Percentiles rank a stretch among this genome's conserved stretches.
Evolutionary conservation across 2,113 vertebrate genomes (phyloP).

Genomic region (Turdus rufiventris): DNA sequence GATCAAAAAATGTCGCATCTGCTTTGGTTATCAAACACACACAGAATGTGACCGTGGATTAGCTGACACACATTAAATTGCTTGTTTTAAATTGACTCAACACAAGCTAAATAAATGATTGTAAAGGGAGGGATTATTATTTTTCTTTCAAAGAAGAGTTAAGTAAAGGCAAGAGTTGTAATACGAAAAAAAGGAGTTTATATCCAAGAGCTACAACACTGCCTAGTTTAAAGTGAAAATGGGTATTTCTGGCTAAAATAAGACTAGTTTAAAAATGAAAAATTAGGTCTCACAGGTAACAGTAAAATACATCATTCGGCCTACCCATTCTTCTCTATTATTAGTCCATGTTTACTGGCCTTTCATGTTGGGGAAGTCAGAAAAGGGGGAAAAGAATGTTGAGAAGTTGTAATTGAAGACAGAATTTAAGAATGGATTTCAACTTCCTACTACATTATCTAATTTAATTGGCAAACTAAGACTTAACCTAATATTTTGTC

Average conservation of each 20-base stretch:
- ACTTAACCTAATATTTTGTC: conserved; percentile 50
- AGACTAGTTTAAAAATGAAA: not conserved
- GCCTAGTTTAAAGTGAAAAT: not conserved
- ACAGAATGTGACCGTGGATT: not conserved
- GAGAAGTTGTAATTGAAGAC: conserved; percentile 41
- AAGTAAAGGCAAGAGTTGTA: not conserved
- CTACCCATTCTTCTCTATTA: not conserved
- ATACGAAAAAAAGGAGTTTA: not conserved
- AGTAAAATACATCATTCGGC: not conserved
- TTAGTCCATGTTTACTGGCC: not conserved
- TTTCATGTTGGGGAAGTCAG: not conserved
- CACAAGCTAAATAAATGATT: not conserved
- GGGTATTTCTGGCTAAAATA: not conserved
- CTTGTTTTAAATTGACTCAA: not conserved
- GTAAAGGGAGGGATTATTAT: not conserved
- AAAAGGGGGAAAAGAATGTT: conserved; percentile 46
- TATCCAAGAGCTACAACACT: not conserved
- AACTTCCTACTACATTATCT: not conserved
- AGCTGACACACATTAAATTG: not conserved
- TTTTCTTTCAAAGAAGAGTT: not conserved
- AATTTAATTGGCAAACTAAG: conserved; percentile 36
- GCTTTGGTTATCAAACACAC: not conserved
- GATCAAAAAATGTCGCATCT: rapidly evolving
- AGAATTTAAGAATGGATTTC: not conserved
- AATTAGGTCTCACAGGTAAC: not conserved